A percentile compares a stretch with the other conserved stretches of the same genome.
Conservation (phyloP, 2,888 invertebrate genomes). For the Steromphala cineraria region DNA sequence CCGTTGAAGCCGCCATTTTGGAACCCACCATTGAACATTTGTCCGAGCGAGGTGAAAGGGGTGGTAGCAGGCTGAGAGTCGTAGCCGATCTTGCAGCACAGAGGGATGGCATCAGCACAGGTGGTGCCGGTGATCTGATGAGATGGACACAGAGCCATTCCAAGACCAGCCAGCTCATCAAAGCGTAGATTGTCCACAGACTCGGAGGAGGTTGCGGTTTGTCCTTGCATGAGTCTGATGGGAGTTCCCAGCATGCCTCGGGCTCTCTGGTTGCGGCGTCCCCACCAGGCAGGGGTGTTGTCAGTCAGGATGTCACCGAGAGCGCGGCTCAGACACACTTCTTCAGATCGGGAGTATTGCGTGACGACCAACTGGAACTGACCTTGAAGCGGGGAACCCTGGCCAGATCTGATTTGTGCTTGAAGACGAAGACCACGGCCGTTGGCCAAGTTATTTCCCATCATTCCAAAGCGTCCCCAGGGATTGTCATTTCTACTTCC, state of each 20-base stretch:
- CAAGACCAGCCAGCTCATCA: conserved; percentile 4
- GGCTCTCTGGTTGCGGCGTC: background rate
- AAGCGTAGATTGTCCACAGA: background rate
- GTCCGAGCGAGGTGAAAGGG: background rate
- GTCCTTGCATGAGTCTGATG: conserved; percentile 3
- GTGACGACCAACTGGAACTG: conserved; percentile 22
- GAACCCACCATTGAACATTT: background rate
- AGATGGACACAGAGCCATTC: conserved; percentile 15
- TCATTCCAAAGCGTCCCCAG: background rate
- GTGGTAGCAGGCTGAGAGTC: background rate
- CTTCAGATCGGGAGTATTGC: conserved; percentile 13
- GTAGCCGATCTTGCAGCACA: conserved; percentile 23
- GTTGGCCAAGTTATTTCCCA: background rate
- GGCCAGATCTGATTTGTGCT: background rate
- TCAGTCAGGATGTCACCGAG: conserved; percentile 18
- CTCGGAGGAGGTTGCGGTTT: conserved; percentile 4
- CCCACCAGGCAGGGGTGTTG: background rate
- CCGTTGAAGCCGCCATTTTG: background rate
- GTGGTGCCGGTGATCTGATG: background rate
- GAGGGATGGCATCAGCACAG: conserved; percentile 6
- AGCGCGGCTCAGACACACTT: conserved; percentile 11
- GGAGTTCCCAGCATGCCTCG: conserved; percentile 9
- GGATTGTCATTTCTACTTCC: background rate
- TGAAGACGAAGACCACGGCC: background rate
- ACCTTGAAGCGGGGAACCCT: conserved; percentile 3